Conservation (phyloP, 2,113 vertebrate species). For the Glaucidium brasilianum region DNA sequence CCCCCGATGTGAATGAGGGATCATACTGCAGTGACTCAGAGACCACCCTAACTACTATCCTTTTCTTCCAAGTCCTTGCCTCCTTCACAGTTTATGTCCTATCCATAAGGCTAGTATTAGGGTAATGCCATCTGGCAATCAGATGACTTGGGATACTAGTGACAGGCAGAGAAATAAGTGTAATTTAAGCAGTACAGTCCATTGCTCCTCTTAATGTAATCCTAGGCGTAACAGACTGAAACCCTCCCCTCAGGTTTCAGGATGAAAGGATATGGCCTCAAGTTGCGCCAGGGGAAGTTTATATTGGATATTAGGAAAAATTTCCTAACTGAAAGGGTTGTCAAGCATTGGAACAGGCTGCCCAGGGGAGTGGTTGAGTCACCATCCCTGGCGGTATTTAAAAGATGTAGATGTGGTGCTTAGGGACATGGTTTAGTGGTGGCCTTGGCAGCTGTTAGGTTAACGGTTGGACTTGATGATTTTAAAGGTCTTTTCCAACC, state of each 20-base stretch:
- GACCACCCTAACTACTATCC: background rate
- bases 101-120: background rate
- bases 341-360: background rate
- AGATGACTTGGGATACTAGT: background rate
- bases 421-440: background rate
- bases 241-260: background rate
- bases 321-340: background rate
- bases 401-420: background rate
- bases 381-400: background rate
- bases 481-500: background rate
- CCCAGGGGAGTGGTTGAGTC: background rate
- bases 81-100: background rate
- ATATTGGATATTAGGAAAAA: background rate
- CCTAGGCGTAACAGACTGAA: background rate
- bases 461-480: accelerated
- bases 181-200: background rate
- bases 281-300: background rate
- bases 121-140: background rate
- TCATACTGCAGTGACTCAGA: background rate
- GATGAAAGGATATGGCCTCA: background rate
- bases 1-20: accelerated
- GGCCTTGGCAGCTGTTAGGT: background rate
- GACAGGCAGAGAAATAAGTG: background rate
- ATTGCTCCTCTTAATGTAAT: background rate
- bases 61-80: background rate